Evolutionary conservation across 2,888 invertebrate species (phyloP), one percentile per base, ranked within the genome.

Genomic region (Spilosoma lubricipeda): DNA sequence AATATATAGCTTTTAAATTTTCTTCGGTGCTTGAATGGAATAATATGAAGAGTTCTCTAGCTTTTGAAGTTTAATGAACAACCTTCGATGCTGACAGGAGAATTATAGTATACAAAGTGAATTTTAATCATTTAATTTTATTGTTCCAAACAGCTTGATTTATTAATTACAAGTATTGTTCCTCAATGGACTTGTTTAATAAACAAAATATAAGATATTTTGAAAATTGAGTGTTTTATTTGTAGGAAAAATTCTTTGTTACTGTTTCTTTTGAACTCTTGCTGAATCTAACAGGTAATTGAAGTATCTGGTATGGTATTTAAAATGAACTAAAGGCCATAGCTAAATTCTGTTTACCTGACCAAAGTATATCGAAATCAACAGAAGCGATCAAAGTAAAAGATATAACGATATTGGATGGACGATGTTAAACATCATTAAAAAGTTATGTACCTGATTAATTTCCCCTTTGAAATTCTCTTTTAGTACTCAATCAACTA

Each of bases 1-100:
- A 80, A 75, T 74, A 70, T 75, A 75, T 76, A 75, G 71, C 77
- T 77, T 74, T 77, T 77, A 82, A 80, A 80, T 78, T 77, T 73
- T 63, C 80, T 66, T 52, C 33, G 67, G 74, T 56, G 59, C 63
- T 71, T 75, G 67, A 36, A 71, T 73, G 42, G 18, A 33, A 56
- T 76, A 59, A 75, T 74, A 73, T 77, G 67, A 70, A 27, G 42
- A 15, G 56, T 69, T 69, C n/a, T 52, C 33, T 52, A 52, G 33
- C 20, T 52, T 33, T 52, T 68, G 36, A 68, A 48, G 23, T 33
- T 33, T 13, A 68, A n/a, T 7, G 33, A 33, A 68, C 39, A 66
- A 3, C 39, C 23, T 20, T 33, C 23, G 39, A 36, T n/a, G 36
- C 36, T 36, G 27, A 30, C 27, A 30, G 18, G 30, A 30, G 18